A percentile compares a stretch with the other conserved stretches of the same genome.
These are phyloP conservation scores for Panthera leo DNA, from an alignment of 2,113 vertebrate species.

Conservation along the genomic window DNA sequence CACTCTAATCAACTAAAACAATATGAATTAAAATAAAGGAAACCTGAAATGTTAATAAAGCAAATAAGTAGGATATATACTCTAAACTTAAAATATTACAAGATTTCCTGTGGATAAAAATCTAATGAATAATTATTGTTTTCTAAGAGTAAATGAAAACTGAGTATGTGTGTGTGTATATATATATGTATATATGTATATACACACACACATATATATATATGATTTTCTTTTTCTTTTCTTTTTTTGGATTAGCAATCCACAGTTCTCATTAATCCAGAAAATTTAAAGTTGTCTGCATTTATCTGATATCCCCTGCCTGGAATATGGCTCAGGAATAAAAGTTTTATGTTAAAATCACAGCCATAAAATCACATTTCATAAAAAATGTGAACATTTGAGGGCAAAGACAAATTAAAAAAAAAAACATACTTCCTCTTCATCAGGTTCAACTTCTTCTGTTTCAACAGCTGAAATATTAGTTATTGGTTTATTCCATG, in stretches of 20 bases:
- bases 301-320: conserved; percentile 59
- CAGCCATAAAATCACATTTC: conserved; percentile 56
- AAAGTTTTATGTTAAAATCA: conserved; percentile 66
- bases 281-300: conserved; percentile 63
- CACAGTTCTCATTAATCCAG: conserved; percentile 55
- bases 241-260: conserved; percentile 58
- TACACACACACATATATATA: not conserved
- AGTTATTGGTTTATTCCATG: conserved; percentile 94
- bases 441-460: conserved; percentile 93
- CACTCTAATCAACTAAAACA: conserved; percentile 66
- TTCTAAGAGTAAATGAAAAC: conserved; percentile 66
- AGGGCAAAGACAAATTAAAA: conserved; percentile 39
- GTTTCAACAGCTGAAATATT: conserved; percentile 87
- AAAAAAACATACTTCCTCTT: conserved; percentile 93
- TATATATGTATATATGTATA: rapidly evolving
- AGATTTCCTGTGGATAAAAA: conserved; percentile 75
- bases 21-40: conserved; percentile 63
- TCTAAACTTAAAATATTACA: conserved; percentile 66
- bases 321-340: conserved; percentile 67
- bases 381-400: conserved; percentile 50
- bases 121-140: conserved; percentile 62
- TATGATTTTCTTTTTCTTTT: conserved; percentile 19
- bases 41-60: conserved; percentile 67
- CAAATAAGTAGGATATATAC: conserved; percentile 50
- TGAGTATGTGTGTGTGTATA: not conserved